These are phyloP conservation scores for Apodemus agrarius DNA, from an alignment of 2,797 vertebrate genomes.

Conservation along the genomic window DNA sequence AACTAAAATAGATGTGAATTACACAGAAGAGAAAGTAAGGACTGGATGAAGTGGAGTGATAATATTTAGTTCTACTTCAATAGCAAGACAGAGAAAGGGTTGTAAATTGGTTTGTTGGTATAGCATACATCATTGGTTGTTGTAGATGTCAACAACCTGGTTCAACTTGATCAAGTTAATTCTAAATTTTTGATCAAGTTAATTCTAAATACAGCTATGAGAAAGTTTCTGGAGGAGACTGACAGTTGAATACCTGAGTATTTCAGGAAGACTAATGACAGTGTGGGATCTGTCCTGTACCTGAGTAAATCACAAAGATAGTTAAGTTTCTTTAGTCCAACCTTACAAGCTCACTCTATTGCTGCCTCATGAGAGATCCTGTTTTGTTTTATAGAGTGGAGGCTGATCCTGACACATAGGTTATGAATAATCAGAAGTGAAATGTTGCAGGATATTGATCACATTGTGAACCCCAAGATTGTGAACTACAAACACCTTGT, in stretches of 20 bases:
- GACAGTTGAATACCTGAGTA: rapidly evolving
- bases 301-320: neutral
- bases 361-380: rapidly evolving
- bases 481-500: neutral
- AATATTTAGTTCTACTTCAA: neutral
- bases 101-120: neutral
- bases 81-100: neutral
- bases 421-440: neutral
- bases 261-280: neutral
- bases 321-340: neutral
- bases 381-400: neutral
- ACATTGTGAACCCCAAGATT: neutral
- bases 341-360: neutral
- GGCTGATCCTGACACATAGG: neutral
- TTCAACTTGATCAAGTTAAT: neutral
- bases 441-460: neutral
- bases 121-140: neutral
- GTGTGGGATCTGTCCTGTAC: rapidly evolving
- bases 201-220: neutral
- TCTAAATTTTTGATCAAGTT: neutral
- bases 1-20: neutral
- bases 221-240: neutral
- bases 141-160: neutral
- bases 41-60: neutral
- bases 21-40: neutral